These are phyloP conservation scores for Melinaea menophilus DNA, from an alignment of 2,888 invertebrate genomes.

Conservation along the genomic window DNA sequence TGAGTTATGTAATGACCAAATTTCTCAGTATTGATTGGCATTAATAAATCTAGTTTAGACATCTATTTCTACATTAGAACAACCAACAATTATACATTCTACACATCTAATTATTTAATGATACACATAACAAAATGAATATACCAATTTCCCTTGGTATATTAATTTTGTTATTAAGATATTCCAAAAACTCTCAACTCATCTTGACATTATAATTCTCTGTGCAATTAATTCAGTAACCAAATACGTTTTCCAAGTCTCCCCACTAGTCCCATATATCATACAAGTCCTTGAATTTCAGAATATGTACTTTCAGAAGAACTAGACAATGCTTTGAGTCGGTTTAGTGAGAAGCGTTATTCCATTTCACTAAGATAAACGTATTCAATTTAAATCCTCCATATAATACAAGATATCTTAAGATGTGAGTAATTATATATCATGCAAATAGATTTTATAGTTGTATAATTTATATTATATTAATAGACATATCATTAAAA, in stretches of 20 bases:
- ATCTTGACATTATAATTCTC: neutral
- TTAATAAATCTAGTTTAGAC: neutral
- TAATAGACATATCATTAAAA: too few species aligned
- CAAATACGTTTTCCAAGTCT: neutral
- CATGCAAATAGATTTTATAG: neutral
- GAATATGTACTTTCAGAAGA: constrained; percentile 1
- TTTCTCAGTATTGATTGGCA: neutral
- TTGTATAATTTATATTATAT: too few species aligned
- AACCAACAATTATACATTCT: too few species aligned
- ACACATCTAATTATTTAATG: too few species aligned
- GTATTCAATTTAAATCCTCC: constrained; percentile 17
- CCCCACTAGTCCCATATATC: neutral
- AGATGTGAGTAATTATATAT: neutral
- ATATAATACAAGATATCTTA: neutral
- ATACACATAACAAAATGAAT: too few species aligned
- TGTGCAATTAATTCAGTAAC: constrained; percentile 2
- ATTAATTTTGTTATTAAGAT: too few species aligned
- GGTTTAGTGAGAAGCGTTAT: neutral
- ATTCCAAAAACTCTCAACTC: too few species aligned
- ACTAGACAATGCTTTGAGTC: neutral
- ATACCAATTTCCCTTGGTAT: too few species aligned
- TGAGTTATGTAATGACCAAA: constrained; percentile 4
- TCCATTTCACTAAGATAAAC: constrained; percentile 25
- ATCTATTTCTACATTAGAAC: too few species aligned
- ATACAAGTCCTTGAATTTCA: neutral